phyloP scores from a whole-genome alignment of 2,797 vertebrate species.

The Gymnopithys bicolor region DNA sequence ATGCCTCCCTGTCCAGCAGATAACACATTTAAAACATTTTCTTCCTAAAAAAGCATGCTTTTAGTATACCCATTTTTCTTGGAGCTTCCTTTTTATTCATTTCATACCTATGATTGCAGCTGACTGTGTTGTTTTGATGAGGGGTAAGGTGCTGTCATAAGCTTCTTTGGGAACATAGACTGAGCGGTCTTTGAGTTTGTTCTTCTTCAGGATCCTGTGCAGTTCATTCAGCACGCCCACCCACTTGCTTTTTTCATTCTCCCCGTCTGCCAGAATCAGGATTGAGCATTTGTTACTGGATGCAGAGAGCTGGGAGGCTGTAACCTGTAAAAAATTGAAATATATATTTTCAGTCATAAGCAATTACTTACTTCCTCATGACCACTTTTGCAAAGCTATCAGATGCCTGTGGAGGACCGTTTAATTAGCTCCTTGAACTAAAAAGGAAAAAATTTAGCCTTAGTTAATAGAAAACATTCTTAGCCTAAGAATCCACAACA shows the following conservation, averaged over 20 bases:
- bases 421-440: neutral
- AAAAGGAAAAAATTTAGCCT: neutral
- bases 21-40: accelerated
- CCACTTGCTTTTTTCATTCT: constrained; percentile 96
- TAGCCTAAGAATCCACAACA: neutral
- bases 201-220: constrained; percentile 96
- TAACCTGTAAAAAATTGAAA: constrained; percentile 83
- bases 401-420: neutral
- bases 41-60: neutral
- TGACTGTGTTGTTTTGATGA: constrained; percentile 97
- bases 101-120: constrained; percentile 91
- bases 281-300: constrained; percentile 92
- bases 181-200: constrained; percentile 96
- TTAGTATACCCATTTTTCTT: neutral
- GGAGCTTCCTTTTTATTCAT: neutral
- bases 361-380: neutral
- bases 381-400: neutral
- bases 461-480: neutral
- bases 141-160: constrained; percentile 95
- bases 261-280: constrained; percentile 93
- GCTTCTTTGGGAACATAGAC: constrained; percentile 97
- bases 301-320: constrained; percentile 91
- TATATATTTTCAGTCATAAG: neutral
- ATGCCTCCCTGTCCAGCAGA: neutral
- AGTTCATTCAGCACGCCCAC: constrained; percentile 93